Conservation (phyloP, 2,888 invertebrate genomes). For the Falcaria lacertinaria region DNA sequence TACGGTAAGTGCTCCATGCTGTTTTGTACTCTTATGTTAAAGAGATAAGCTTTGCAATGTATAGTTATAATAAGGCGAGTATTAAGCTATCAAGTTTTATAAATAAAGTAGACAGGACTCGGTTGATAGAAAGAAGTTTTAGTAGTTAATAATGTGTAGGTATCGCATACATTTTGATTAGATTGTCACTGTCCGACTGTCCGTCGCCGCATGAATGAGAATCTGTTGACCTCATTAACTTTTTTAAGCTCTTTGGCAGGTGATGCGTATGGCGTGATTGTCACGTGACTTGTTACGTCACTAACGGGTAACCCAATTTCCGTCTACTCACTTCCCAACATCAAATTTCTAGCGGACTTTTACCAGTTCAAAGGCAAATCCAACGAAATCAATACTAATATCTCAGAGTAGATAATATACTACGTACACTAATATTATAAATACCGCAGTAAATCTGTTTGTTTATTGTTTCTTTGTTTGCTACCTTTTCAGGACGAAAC, state of each 20-base stretch:
- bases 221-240: conserved; percentile 14
- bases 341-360: no score
- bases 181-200: no score
- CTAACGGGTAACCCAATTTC: not conserved
- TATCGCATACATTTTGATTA: not conserved
- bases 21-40: not conserved
- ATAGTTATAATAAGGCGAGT: not conserved
- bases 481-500: no score
- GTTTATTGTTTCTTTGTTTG: no score
- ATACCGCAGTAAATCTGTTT: no score
- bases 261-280: conserved; percentile 14
- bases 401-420: no score
- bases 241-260: conserved; percentile 11
- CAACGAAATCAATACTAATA: no score
- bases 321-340: no score
- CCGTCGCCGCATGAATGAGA: conserved; percentile 9
- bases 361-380: no score
- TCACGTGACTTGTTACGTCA: conserved; percentile 17
- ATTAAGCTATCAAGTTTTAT: not conserved
- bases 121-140: not conserved
- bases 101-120: not conserved
- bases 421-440: no score
- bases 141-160: no score
- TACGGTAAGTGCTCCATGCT: no score
- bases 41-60: conserved; percentile 1